These are phyloP conservation scores for Leptura quadrifasciata DNA, from an alignment of 2,888 invertebrate species.

Conservation along the genomic window DNA sequence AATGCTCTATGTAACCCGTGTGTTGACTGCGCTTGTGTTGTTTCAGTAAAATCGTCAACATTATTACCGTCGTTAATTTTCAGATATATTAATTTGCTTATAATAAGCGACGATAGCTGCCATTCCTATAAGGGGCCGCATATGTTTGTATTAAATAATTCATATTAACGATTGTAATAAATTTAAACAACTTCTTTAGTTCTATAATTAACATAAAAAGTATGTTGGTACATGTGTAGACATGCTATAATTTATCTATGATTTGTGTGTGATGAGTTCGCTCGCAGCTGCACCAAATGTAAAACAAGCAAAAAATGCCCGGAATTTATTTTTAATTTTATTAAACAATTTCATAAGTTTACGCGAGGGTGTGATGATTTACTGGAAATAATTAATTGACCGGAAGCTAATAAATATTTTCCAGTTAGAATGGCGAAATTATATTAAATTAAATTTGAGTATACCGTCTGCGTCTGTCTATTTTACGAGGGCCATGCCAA, in stretches of 20 bases:
- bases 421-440: too few relatives aligned
- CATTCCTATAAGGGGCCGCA: constrained; percentile 40
- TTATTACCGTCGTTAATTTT: constrained; percentile 14
- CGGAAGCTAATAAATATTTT: too few relatives aligned
- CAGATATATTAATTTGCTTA: constrained; percentile 28
- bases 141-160: constrained; percentile 48
- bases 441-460: too few relatives aligned
- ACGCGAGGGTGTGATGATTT: not conserved
- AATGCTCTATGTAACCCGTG: not conserved
- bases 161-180: constrained; percentile 53
- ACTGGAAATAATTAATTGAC: not conserved
- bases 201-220: constrained; percentile 54
- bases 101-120: constrained; percentile 42
- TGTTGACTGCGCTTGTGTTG: not conserved
- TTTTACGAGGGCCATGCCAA: too few relatives aligned
- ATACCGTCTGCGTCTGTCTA: too few relatives aligned
- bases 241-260: constrained; percentile 59
- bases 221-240: constrained; percentile 60
- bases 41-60: not conserved
- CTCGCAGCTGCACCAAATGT: constrained; percentile 52
- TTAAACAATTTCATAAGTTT: constrained; percentile 1
- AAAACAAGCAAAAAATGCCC: constrained; percentile 18
- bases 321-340: constrained; percentile 19
- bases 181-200: constrained; percentile 46
- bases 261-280: constrained; percentile 58